These are phyloP conservation scores for Mixornis gularis DNA, from an alignment of 2,113 vertebrate genomes.

Conservation along the genomic window DNA sequence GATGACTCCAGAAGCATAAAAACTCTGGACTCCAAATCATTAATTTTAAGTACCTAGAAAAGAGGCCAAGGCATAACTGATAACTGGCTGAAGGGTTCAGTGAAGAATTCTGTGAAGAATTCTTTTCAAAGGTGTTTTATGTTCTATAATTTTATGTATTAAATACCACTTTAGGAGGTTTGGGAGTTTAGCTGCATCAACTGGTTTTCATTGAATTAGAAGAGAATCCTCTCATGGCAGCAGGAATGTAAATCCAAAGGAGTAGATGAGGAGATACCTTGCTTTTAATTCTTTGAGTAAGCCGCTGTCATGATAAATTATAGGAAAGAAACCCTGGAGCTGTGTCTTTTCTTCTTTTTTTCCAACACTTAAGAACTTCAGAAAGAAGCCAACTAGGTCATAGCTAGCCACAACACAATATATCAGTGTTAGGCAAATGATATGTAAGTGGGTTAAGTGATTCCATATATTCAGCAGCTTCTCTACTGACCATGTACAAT, in stretches of 20 bases:
- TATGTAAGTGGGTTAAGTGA: neutral
- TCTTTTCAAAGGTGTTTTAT: neutral
- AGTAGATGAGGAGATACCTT: neutral
- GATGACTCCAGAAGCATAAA: neutral
- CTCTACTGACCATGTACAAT: neutral
- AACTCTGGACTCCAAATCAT: neutral
- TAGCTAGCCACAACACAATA: neutral
- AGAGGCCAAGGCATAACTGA: neutral
- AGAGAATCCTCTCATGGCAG: neutral
- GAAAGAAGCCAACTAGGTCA: neutral
- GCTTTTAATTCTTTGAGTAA: neutral
- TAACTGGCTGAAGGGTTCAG: neutral
- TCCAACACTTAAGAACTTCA: neutral
- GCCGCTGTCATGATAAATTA: neutral
- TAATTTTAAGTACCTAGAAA: neutral
- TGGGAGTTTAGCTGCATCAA: neutral
- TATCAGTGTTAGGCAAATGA: conserved; percentile 5
- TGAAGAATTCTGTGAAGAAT: neutral
- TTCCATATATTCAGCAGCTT: neutral
- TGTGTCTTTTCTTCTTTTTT: neutral
- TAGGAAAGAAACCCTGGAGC: neutral
- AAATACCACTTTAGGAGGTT: neutral
- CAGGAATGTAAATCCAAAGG: neutral
- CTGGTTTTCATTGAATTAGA: neutral
- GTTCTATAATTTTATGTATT: neutral